Base-by-base conservation (phyloP, 2,113 vertebrate genomes). In the Oryzias celebensis region DNA sequence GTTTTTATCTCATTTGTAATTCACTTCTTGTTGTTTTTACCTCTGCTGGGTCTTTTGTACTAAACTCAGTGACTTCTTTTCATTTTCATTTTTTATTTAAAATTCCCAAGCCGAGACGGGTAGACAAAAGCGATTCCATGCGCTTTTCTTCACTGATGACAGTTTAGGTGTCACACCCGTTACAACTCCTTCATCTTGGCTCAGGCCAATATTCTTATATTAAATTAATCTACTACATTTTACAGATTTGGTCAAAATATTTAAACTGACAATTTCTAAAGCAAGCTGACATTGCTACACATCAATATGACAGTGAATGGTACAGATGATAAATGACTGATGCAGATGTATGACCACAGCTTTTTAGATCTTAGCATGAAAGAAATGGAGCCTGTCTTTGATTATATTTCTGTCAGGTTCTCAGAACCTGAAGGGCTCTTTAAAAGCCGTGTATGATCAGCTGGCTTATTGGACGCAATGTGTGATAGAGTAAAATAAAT, bases 331-430 rank as follows among this genome's bases (percentile, higher is more conserved):
- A 48, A 53, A 62, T 68, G 41, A 50, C 58, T 57, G 13, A 48
- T 44, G 59, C 53, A 49, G 44, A 77, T 69, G 31, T 56, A 47
- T 71, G 47, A 56, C 47, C 28, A 12, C 17, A 49, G 61, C 5
- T 31, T 63, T 80, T 76, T 50, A 72, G 66, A 77, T 64, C 54
- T 61, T 52, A 22, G 50, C 47, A 64, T 45, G 49, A 65, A 68
- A 45, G 42, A 62, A 47, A 54, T 36, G 43, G 18, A 41, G 36
- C 45, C 28, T 52, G 69, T 31, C 67, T 82, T 66, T 71, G 58
- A 75, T 62, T 67, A 18, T 61, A 16, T 36, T 47, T 45, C 36
- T 63, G 58, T 48, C 5, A 14, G 48, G 52, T 42, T 80, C 65
- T 58, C 15, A 62, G 60, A 72, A 77, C 45, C 43, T 58, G 57